Evolutionary conservation across 2,888 invertebrate genomes (phyloP).

Genomic region (Priocnemis perturbator): DNA sequence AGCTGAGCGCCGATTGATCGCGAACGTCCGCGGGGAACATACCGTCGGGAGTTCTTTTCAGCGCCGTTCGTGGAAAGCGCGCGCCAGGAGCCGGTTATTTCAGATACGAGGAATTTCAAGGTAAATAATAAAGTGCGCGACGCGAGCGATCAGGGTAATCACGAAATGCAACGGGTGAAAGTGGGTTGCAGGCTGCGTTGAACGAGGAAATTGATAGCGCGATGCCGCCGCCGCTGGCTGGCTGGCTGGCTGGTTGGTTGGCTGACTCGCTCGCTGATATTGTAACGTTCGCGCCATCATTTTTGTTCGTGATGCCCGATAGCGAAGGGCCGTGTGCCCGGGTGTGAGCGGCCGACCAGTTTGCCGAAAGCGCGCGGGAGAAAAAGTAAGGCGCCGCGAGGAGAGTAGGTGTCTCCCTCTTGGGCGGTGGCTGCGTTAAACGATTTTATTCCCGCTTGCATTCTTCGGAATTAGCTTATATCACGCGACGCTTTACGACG

Average conservation of each 20-base stretch:
- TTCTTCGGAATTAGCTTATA: constrained; percentile 9
- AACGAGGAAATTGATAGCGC: constrained; percentile 36
- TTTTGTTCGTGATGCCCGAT: neutral
- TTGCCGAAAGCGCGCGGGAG: neutral
- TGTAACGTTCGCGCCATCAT: neutral
- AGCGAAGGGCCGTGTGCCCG: neutral
- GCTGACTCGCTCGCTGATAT: neutral
- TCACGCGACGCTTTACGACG: constrained; percentile 38
- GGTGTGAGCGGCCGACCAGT: neutral
- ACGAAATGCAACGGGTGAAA: constrained; percentile 43
- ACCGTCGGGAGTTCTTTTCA: no score
- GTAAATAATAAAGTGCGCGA: constrained; percentile 31
- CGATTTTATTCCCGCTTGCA: constrained; percentile 9
- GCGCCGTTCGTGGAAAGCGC: neutral
- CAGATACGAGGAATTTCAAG: constrained; percentile 23
- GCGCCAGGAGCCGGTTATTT: neutral
- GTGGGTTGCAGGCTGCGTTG: constrained; percentile 29
- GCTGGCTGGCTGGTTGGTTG: neutral
- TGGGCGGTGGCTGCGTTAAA: neutral
- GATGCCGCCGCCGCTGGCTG: neutral
- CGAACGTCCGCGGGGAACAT: no score
- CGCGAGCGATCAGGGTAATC: constrained; percentile 12
- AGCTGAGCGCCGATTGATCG: no score
- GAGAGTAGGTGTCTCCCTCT: neutral
- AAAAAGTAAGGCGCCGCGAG: neutral